Evolutionary conservation across 2,888 invertebrate species (phyloP), one percentile per base, ranked within the genome.

Genomic region (Lepas anatifera): DNA sequence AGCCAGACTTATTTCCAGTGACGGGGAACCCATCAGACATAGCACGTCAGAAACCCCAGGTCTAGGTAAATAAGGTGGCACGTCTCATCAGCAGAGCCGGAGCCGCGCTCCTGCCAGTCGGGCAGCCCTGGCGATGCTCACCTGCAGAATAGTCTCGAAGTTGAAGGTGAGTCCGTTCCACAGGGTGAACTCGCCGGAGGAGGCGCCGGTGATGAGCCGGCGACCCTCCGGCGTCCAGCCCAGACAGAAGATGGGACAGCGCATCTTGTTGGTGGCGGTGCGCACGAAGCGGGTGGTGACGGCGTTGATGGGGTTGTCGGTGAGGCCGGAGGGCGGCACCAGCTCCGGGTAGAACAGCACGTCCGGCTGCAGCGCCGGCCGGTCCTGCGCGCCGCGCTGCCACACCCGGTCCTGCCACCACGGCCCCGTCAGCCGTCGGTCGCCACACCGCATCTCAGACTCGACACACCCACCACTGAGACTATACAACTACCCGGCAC

Each of bases 131-230:
- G 22, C n/a, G 1, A 6, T 3, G 11, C 50, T 48, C 80, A 92
- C 93, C 87, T 99, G 99, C 68, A 99, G 84, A 80, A 99, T 99
- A n/a, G 99, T 99, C 84, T 99, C 99, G 83, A 99, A 99, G 83
- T 99, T 99, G 82, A 99, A 99, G n/a, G 98, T 99, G 39, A 99
- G 85, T 41, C 99, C 99, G 84, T 99, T 99, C 99, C 99, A 99
- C 4, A 99, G 83, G 0, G 99, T 99, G 78, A 99, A 99, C 82
- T 99, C 99, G 64, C 99, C 99, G 70, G 97, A 97, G 39, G 98
- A 98, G 32, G 99, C 98, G 16, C 99, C 99, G 2, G 99, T 99
- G 10, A 99, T 93, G 73, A 99, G 84, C 75, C 99, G 87, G 74
- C 99, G 86, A 22, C 99, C 99, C 82, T 99, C 99, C 0, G 99